Evolutionary conservation across 2,797 vertebrate species (phyloP), one percentile per base, ranked within the genome.

Genomic region (Bovichtus variegatus): DNA sequence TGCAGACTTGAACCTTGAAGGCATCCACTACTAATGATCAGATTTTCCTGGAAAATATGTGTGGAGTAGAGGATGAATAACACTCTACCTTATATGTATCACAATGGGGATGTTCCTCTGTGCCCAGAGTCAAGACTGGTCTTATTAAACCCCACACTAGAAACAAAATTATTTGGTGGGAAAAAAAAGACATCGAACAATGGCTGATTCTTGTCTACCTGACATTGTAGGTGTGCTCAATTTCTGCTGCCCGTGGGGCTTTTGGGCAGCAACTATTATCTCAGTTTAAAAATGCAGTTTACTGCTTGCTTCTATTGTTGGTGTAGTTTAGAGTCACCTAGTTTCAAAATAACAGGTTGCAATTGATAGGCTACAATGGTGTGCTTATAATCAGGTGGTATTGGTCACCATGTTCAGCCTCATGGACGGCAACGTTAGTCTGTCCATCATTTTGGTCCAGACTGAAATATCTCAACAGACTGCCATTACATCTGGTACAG

Each of bases 1-100:
- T 82, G 67, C 74, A 71, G 77, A 81, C 79, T 81, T 71, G 47
- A 71, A 78, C 80, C 86, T 75, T 55, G 27, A 81, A 83, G 80
- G 87, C 65, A 76, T 86, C 63, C 50, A 41, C 67, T 54, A 57
- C 85, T 89, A 90, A 92, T 89, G 81, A 91, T 83, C 75, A 41
- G 76, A 78, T 80, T 86, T 85, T 73, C 55, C 43, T 66, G 68
- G 66, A 83, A 80, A 83, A 63, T 69, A 40, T 80, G 46, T 68
- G 54, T 72, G 75, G 69, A 77, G 86, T 74, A 82, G 60, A 60
- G 68, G 76, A 81, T 82, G 80, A 83, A 66, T 75, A 86, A 84
- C 64, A 36, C 58, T 71, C 23, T 50, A 4, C 66, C 69, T 76
- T 21, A 11, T 71, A 81, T 79, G 66, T 58, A 80, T 82, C 85